These are phyloP conservation scores for Zaprionus camerounensis DNA, from an alignment of 1,140 invertebrate genomes.

Conservation along the genomic window DNA sequence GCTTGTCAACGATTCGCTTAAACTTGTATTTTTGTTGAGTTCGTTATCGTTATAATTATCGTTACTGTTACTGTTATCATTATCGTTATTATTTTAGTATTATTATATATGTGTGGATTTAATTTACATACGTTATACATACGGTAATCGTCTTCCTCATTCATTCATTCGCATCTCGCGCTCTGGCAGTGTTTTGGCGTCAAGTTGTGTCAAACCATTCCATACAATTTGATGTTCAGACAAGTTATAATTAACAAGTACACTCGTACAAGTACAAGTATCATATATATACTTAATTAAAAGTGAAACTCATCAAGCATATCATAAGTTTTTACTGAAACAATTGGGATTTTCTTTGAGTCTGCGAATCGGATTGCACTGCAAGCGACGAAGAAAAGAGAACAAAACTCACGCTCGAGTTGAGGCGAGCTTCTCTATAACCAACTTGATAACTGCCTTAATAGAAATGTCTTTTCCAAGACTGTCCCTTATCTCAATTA, in stretches of 20 bases:
- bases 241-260: slow-evolving; percentile 70
- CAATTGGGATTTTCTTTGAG: slow-evolving; percentile 23
- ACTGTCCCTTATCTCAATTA: not conserved
- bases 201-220: slow-evolving; percentile 84
- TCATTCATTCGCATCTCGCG: slow-evolving; percentile 57
- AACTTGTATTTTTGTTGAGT: slow-evolving; percentile 31
- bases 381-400: slow-evolving; percentile 12
- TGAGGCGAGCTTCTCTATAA: not conserved
- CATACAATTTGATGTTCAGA: slow-evolving; percentile 76
- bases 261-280: slow-evolving; percentile 33
- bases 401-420: not conserved
- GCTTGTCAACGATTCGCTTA: slow-evolving; percentile 36
- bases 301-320: slow-evolving; percentile 47
- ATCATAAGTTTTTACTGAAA: slow-evolving; percentile 33
- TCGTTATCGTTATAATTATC: slow-evolving; percentile 24
- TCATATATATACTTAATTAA: slow-evolving; percentile 46
- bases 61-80: slow-evolving; percentile 32
- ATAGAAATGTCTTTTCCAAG: not conserved
- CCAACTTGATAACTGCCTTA: not conserved
- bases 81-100: slow-evolving; percentile 33
- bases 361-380: slow-evolving; percentile 1
- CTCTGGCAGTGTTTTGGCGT: slow-evolving; percentile 84
- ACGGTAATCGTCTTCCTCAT: slow-evolving; percentile 45
- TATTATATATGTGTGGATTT: slow-evolving; percentile 47
- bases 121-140: slow-evolving; percentile 72